These are phyloP conservation scores for Acleris cristana DNA, from an alignment of 2,888 invertebrate species.

Conservation along the genomic window DNA sequence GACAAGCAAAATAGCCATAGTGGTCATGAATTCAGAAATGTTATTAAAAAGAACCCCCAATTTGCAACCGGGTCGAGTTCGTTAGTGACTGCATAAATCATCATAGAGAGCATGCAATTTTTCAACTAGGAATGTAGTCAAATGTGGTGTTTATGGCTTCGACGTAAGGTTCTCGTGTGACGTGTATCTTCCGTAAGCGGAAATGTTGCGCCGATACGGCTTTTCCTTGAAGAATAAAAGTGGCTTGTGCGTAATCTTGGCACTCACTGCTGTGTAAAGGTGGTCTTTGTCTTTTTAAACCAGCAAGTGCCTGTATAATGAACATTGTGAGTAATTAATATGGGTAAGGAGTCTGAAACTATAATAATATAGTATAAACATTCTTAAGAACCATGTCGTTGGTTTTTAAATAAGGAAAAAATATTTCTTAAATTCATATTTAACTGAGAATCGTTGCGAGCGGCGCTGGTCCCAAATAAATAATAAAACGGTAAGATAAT, in stretches of 20 bases:
- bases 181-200: neutral
- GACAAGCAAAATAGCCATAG: neutral
- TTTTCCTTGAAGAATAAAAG: slow-evolving; percentile 19
- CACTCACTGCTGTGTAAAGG: slow-evolving; percentile 3
- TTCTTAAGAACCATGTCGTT: too few relatives aligned
- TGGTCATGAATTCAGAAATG: neutral
- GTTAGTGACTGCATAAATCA: slow-evolving; percentile 9
- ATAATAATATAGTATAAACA: too few relatives aligned
- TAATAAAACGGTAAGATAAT: too few relatives aligned
- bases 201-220: slow-evolving; percentile 4
- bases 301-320: neutral
- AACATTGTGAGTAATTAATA: too few relatives aligned
- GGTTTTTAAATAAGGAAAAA: too few relatives aligned
- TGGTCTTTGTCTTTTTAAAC: neutral
- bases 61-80: slow-evolving; percentile 5
- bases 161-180: neutral
- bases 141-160: neutral
- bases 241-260: slow-evolving; percentile 11
- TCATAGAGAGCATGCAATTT: neutral
- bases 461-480: too few relatives aligned
- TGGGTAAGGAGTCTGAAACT: too few relatives aligned
- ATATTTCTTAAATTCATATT: too few relatives aligned
- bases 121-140: neutral
- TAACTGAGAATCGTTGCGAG: too few relatives aligned
- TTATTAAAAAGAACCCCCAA: neutral